These are phyloP conservation scores for Danaus plexippus DNA, from an alignment of 1,140 invertebrate genomes.

Conservation along the genomic window DNA sequence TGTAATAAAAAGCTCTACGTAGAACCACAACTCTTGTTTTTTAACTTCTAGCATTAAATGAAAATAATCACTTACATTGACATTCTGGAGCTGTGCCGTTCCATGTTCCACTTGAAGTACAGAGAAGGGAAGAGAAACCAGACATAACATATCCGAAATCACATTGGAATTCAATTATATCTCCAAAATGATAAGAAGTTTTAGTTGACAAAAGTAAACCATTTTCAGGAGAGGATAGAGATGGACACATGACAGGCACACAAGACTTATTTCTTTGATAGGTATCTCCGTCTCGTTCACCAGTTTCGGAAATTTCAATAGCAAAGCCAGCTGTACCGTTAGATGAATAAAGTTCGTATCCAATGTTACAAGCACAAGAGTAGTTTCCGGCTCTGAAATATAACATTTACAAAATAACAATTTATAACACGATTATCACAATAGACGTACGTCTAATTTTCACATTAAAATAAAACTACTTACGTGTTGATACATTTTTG, in stretches of 20 bases:
- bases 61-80: constrained; percentile 78
- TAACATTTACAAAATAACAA: constrained; percentile 18
- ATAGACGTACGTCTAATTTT: too few relatives aligned
- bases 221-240: constrained; percentile 87
- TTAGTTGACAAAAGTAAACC: constrained; percentile 89
- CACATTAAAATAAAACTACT: constrained; percentile 23
- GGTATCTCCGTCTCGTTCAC: constrained; percentile 87
- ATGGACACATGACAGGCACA: constrained; percentile 92
- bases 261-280: constrained; percentile 96
- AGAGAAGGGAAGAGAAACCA: constrained; percentile 86
- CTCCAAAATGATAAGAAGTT: constrained; percentile 89
- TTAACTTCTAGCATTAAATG: too few relatives aligned
- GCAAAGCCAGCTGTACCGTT: constrained; percentile 94
- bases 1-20: constrained; percentile 50
- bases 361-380: constrained; percentile 91
- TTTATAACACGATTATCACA: not conserved
- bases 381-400: constrained; percentile 83
- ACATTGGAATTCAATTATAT: constrained; percentile 93
- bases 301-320: constrained; percentile 87
- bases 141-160: constrained; percentile 95
- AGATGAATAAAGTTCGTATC: constrained; percentile 89
- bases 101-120: constrained; percentile 93
- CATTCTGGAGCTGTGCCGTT: constrained; percentile 94
- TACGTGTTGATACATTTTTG: constrained; percentile 92
- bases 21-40: too few relatives aligned